Evolutionary conservation across 1,140 invertebrate genomes (phyloP).

Genomic region (Platyscapa corneri): DNA sequence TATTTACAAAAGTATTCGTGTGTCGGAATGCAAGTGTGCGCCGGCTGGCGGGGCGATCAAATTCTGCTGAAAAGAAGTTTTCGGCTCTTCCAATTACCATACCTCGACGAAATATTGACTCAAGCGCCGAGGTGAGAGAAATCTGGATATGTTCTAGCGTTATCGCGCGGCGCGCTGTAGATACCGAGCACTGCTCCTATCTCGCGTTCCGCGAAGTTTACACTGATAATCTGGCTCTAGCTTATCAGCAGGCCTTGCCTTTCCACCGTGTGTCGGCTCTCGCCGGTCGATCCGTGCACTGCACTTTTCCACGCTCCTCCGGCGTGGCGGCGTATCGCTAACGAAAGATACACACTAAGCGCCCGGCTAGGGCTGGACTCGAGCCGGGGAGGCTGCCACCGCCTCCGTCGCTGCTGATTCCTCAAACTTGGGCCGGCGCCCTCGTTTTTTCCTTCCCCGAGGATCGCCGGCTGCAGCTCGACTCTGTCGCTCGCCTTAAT

Average conservation of each 20-base stretch:
- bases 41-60: no score
- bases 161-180: slow-evolving; percentile 25
- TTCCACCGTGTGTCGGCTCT: neutral
- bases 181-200: slow-evolving; percentile 15
- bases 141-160: slow-evolving; percentile 25
- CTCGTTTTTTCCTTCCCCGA: no score
- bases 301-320: slow-evolving; percentile 22
- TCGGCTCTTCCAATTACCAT: slow-evolving; percentile 25
- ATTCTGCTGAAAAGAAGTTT: slow-evolving; percentile 14
- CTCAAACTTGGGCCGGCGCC: no score
- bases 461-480: no score
- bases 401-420: no score
- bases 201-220: slow-evolving; percentile 47
- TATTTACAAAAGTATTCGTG: slow-evolving; percentile 1
- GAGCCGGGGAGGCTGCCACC: no score
- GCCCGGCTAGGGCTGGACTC: no score
- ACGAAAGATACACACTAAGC: no score
- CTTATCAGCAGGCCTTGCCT: slow-evolving; percentile 41
- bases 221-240: slow-evolving; percentile 40
- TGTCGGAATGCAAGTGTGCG: neutral
- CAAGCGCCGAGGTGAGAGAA: neutral
- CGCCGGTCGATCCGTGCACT: neutral
- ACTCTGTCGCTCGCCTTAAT: no score
- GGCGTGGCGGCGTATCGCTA: neutral
- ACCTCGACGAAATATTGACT: slow-evolving; percentile 42